Evolutionary conservation across 2,888 invertebrate species (phyloP), one percentile per base, ranked within the genome.

Genomic region (Baccha elongata): DNA sequence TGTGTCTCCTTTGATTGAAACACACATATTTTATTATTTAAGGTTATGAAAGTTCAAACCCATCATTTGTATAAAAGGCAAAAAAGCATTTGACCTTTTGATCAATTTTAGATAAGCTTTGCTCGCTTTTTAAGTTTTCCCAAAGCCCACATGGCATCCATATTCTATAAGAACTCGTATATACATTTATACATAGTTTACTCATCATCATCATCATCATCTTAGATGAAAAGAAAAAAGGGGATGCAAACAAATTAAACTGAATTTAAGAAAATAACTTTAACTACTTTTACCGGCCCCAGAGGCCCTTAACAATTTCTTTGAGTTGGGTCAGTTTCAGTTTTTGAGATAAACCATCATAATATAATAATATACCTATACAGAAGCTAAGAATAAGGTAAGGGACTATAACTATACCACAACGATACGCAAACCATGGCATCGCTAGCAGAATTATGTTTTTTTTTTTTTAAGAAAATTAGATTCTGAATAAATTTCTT

Each of bases 41-140:
- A 40, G 73, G 8, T 55, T 53, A 55, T 48, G 29, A 65, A 48
- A 73, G 23, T 48, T 37, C 42, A 23, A 7, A 23, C 44, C 17
- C n/a, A 23, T 29, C n/a, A 44, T 3, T 10, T 11, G 26, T 8
- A 17, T 17, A 42, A 1, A 17, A 6, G 40, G 7, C n/a, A 13
- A 58, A 58, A 55, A 23, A 64, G 42, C 71, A 58, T 71, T 78
- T 71, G 78, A 67, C 72, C 72, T 67, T 78, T 67, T 72, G 72
- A 72, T 79, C 60, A 79, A 72, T 79, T 79, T 79, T 60, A 67
- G 67, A 72, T 79, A 67, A 46, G 44, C 44, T 29, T 44, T 46
- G 0, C 17, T 52, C 21, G 37, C 42, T 11, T 8, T 40, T 29
- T 29, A 58, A 48, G 23, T 4, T 35, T n/a, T 26, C 13, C 48